Conservation (phyloP, 2,113 vertebrate genomes). For the Neogale vison region DNA sequence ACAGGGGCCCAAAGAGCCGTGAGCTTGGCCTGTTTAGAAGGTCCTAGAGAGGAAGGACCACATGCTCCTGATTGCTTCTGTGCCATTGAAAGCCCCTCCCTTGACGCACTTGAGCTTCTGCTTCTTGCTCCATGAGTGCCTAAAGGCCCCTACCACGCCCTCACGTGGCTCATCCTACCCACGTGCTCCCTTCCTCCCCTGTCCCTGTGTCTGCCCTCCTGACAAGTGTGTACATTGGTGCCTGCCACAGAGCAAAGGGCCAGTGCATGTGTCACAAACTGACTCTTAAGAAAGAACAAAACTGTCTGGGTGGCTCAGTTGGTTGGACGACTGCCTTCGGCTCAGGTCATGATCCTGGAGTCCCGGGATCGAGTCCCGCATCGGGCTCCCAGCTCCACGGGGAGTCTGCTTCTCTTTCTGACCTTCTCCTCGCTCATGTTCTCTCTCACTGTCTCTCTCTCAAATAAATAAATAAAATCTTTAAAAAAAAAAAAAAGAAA, state of each 20-base stretch:
- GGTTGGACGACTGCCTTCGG: no score
- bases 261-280: neutral
- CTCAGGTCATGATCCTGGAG: no score
- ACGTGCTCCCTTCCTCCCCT: rapidly evolving
- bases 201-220: neutral
- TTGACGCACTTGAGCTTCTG: no score
- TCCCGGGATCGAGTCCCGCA: no score
- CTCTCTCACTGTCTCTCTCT: no score
- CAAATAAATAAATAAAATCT: no score
- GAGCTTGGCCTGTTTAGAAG: neutral
- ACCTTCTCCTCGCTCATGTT: no score
- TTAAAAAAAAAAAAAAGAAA: no score
- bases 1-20: rapidly evolving
- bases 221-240: no score
- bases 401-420: no score
- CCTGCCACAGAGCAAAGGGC: neutral
- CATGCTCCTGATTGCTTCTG: neutral
- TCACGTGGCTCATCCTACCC: rapidly evolving
- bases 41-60: rapidly evolving
- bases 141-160: rapidly evolving
- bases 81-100: neutral
- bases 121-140: neutral
- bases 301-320: no score
- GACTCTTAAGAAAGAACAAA: neutral
- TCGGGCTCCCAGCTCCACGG: no score